Evolutionary conservation across 2,888 invertebrate genomes (phyloP).

Genomic region (Rhingia campestris): DNA sequence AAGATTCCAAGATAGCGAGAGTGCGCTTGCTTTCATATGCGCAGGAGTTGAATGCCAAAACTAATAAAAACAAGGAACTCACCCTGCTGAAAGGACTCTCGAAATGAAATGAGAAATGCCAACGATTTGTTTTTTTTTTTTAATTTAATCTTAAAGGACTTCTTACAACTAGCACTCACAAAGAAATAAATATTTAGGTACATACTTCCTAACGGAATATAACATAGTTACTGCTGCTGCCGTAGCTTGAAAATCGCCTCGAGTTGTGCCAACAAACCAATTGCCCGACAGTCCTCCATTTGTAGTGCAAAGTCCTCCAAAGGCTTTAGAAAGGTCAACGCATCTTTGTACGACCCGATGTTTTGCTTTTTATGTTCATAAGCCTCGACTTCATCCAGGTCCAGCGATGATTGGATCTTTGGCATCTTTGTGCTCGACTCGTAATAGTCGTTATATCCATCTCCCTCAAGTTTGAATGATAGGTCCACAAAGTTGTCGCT

Average conservation of each 20-base stretch:
- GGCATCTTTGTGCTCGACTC: constrained; percentile 51
- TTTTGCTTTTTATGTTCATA: constrained; percentile 19
- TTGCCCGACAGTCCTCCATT: constrained; percentile 81
- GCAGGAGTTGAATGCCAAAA: constrained; percentile 33
- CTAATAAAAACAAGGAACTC: constrained; percentile 23
- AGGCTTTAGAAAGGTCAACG: constrained; percentile 80
- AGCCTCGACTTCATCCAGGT: constrained; percentile 52
- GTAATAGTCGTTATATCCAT: constrained; percentile 48
- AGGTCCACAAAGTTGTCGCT: constrained; percentile 60
- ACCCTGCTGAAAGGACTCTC: constrained; percentile 13
- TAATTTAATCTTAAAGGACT: constrained; percentile 18
- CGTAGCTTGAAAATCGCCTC: constrained; percentile 76
- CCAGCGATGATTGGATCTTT: constrained; percentile 51
- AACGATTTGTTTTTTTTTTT: neutral
- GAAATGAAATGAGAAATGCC: neutral
- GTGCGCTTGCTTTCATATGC: constrained; percentile 18
- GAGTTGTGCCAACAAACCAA: constrained; percentile 80
- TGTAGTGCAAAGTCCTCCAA: constrained; percentile 80
- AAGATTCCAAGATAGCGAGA: constrained; percentile 34
- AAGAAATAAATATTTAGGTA: constrained; percentile 37
- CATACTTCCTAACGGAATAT: neutral
- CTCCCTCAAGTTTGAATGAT: constrained; percentile 61
- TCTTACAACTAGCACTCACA: constrained; percentile 44
- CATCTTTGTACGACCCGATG: constrained; percentile 78
- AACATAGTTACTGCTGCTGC: neutral